Evolutionary conservation across 2,888 invertebrate genomes (phyloP), one percentile per base, ranked within the genome.

Genomic region (Sarcophaga caerulescens): DNA sequence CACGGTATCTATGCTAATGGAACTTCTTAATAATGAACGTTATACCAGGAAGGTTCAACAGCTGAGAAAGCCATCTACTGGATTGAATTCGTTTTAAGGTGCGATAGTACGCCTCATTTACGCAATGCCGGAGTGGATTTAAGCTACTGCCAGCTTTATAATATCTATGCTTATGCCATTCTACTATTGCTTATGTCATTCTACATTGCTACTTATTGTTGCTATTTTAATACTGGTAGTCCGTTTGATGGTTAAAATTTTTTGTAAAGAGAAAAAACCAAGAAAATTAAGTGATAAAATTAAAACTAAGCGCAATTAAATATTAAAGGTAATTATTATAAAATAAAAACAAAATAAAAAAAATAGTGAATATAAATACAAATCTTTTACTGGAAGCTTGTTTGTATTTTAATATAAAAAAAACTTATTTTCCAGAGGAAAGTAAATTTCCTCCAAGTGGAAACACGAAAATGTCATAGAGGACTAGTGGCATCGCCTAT

Each of bases 61-160:
- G 11, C 47, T 60, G 80, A 81, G 25, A 73, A 19, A 3, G 81
- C 77, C 3, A 74, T 85, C 25, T 85, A 77, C 23, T 81, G 84
- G 81, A 62, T 63, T 12, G 81, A 81, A 19, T 85, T 81, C 44
- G 66, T 81, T 14, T 45, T 84, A 19, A 66, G 81, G 21, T 79
- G 84, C 21, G 10, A 84, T 0, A 84, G 84, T 2, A 84, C 81
- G 0, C 3, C 57, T 1, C 86, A 87, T 12, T 14, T 87, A 57
- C 74, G 68, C 0, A 85, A 88, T 1, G 86, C 88, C 0, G 85
- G 88, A 1, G 78, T 88, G 45, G 89, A 89, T 2, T 79, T 91
- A 63, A 89, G 88, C 14, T 87, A 90, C 11, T 35, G 89, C 35
- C 89, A 90, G n/a, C 90, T 90, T 62, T 89, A 90, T 21, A 89